Conservation (phyloP, 2,113 vertebrate species). For the Argyrosomus japonicus region DNA sequence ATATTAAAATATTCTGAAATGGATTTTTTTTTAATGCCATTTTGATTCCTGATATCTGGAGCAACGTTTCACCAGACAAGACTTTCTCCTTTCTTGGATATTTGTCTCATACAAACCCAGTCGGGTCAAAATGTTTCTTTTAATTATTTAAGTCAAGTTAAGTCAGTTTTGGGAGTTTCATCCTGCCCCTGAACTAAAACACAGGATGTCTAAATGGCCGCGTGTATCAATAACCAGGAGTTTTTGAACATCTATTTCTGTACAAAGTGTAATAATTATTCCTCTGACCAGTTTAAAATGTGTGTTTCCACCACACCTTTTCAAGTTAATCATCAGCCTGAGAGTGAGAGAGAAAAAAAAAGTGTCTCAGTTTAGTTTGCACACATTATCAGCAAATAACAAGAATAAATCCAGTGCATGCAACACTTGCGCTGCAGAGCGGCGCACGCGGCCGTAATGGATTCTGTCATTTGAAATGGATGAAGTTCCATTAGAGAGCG, state of each 20-base stretch:
- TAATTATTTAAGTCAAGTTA: no score
- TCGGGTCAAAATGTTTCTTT: no score
- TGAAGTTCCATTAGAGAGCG: slow-evolving; percentile 74
- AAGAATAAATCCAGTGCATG: slow-evolving; percentile 56
- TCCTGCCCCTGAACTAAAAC: no score
- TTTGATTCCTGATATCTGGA: no score
- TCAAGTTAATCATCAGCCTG: slow-evolving; percentile 21
- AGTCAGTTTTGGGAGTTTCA: no score
- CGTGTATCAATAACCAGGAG: not conserved
- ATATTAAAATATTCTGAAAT: no score
- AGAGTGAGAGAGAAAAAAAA: not conserved
- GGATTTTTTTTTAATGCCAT: no score
- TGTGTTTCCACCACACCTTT: not conserved
- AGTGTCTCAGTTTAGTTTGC: slow-evolving; percentile 39
- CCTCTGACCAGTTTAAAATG: not conserved
- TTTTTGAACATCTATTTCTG: not conserved
- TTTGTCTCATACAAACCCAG: no score
- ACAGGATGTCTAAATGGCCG: no score
- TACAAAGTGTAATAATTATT: not conserved
- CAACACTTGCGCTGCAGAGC: slow-evolving; percentile 52
- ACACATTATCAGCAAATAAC: slow-evolving; percentile 66
- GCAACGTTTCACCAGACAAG: no score
- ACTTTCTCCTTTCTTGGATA: no score
- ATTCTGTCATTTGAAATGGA: slow-evolving; percentile 73
- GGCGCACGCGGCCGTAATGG: slow-evolving; percentile 64